Conservation (phyloP, 1,140 invertebrate genomes). For the Chironomus striatipennis region DNA sequence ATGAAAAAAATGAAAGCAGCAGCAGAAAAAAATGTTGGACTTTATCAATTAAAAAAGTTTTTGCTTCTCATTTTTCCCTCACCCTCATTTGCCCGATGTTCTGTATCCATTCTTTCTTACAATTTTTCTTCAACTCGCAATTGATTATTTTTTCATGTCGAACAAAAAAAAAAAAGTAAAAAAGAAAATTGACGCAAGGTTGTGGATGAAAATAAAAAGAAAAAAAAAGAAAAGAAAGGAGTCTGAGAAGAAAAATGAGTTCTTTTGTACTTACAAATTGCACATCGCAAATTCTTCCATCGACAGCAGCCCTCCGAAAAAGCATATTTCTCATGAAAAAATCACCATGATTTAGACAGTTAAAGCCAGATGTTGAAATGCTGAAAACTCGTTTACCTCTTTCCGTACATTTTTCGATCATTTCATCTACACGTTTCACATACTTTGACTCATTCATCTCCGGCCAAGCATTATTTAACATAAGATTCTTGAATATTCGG, state of each 20-base stretch:
- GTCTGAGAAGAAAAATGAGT: neutral
- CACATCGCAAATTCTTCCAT: neutral
- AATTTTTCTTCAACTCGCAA: too few relatives aligned
- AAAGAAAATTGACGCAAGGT: too few relatives aligned
- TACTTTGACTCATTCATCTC: neutral
- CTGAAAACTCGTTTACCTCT: neutral
- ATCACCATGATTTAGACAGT: neutral
- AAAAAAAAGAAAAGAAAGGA: too few relatives aligned
- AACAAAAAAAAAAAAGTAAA: too few relatives aligned
- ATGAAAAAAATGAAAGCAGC: too few relatives aligned
- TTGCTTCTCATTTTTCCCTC: too few relatives aligned
- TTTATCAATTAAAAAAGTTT: too few relatives aligned
- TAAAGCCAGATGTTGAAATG: neutral
- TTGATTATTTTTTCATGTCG: too few relatives aligned
- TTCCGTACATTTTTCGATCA: slow-evolving; percentile 2
- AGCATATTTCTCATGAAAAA: slow-evolving; percentile 14
- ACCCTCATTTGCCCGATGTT: too few relatives aligned
- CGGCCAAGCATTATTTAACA: neutral
- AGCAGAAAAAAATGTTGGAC: too few relatives aligned
- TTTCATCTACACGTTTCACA: slow-evolving; percentile 2
- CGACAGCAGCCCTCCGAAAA: neutral
- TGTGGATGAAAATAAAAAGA: too few relatives aligned
- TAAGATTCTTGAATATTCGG: slow-evolving; percentile 1
- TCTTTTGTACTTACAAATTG: slow-evolving; percentile 3
- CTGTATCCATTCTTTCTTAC: too few relatives aligned